A percentile compares a stretch with the other conserved stretches of the same genome.
Evolutionary conservation across 2,113 vertebrate genomes (phyloP).

Genomic region (Mastomys natalensis): DNA sequence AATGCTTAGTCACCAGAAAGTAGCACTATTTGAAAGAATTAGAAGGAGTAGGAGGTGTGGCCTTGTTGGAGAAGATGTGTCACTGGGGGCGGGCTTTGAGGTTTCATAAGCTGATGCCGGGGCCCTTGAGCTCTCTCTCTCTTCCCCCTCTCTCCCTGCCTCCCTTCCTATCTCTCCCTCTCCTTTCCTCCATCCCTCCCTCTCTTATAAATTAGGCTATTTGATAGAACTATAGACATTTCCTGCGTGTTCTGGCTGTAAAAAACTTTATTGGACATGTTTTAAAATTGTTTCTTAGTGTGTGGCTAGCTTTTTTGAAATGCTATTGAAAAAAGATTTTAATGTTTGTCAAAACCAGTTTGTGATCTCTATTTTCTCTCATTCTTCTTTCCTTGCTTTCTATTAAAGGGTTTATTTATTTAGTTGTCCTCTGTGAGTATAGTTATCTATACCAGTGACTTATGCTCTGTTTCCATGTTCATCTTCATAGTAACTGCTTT

Average conservation of each 20-base stretch:
- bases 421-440: background rate
- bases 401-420: background rate
- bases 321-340: constrained; percentile 6
- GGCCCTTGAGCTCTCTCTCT: fast-evolving
- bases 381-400: background rate
- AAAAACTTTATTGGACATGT: background rate
- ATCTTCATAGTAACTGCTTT: background rate
- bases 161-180: too few relatives aligned
- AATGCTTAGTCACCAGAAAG: background rate
- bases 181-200: too few relatives aligned
- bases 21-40: background rate
- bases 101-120: background rate
- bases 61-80: background rate
- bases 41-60: background rate
- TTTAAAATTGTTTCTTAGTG: background rate
- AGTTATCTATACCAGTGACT: background rate
- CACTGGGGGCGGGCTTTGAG: background rate
- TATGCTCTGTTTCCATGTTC: background rate
- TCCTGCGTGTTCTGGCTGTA: background rate
- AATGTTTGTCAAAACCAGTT: background rate
- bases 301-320: background rate
- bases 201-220: background rate
- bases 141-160: too few relatives aligned
- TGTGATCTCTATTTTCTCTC: background rate
- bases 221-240: background rate